Conservation (phyloP, 2,888 invertebrate species). For the Leptarthrus brevirostris region DNA sequence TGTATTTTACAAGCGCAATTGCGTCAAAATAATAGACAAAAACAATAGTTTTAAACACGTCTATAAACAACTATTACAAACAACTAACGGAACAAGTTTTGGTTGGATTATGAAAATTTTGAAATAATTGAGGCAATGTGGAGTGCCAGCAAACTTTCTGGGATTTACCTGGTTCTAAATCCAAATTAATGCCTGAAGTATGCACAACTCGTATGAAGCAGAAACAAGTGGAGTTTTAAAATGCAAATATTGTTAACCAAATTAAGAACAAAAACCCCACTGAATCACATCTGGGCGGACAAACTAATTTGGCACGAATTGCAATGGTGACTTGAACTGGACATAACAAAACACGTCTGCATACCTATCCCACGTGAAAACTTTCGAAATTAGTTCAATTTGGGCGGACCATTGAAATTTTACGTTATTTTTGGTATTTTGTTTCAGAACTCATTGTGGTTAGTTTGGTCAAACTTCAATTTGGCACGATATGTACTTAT, state of each 20-base stretch:
- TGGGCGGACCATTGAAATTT: constrained; percentile 37
- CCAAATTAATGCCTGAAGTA: constrained; percentile 24
- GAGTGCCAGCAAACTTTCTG: not conserved
- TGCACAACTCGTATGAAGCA: constrained; percentile 13
- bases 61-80: too few species aligned
- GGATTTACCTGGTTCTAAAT: constrained; percentile 18
- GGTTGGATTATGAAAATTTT: constrained; percentile 19
- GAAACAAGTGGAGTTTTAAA: constrained; percentile 22
- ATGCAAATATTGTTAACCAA: constrained; percentile 39
- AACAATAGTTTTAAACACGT: too few species aligned
- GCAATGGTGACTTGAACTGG: constrained; percentile 7
- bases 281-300: constrained; percentile 40
- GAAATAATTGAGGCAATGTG: not conserved
- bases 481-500: constrained; percentile 9
- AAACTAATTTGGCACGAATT: constrained; percentile 43
- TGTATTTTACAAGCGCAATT: too few species aligned
- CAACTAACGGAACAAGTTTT: not conserved
- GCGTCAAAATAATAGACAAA: too few species aligned
- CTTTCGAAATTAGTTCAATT: constrained; percentile 40
- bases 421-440: constrained; percentile 38
- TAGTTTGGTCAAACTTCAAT: constrained; percentile 40
- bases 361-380: constrained; percentile 3
- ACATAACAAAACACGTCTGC: constrained; percentile 1
- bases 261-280: constrained; percentile 37
- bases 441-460: constrained; percentile 40